Conservation (phyloP, 2,888 invertebrate genomes). For the Athripsodes cinereus region DNA sequence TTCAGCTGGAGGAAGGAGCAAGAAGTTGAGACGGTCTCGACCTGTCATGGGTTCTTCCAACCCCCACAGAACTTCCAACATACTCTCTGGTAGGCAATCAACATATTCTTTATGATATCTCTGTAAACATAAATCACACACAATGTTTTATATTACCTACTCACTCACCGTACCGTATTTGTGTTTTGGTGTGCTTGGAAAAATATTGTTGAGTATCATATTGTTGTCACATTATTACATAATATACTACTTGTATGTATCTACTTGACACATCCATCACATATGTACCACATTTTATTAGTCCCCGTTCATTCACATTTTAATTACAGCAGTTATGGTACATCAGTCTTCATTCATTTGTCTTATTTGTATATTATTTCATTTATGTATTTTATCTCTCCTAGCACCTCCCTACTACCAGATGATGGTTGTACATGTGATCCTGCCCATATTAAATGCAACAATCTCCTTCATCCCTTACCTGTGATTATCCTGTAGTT, state of each 20-base stretch:
- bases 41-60: conserved; percentile 19
- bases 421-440: too few species aligned
- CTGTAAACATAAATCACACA: too few species aligned
- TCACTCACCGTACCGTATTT: too few species aligned
- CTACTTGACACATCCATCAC: background rate
- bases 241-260: background rate
- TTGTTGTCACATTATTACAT: too few species aligned
- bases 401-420: background rate
- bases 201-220: conserved; percentile 21
- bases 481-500: too few species aligned
- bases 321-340: conserved; percentile 4
- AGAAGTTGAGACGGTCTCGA: conserved; percentile 22
- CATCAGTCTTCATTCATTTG: background rate
- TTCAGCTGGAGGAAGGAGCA: conserved; percentile 16
- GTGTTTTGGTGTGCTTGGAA: conserved; percentile 25
- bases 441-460: too few species aligned
- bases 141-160: too few species aligned
- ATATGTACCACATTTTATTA: too few species aligned
- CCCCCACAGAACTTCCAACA: conserved; percentile 27
- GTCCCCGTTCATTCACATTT: background rate
- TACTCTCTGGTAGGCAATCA: conserved; percentile 28
- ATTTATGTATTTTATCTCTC: background rate
- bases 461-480: too few species aligned
- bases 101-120: too few species aligned
- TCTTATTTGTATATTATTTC: background rate